Evolutionary conservation across 2,888 invertebrate genomes (phyloP).

Genomic region (Mythimna ferrago): DNA sequence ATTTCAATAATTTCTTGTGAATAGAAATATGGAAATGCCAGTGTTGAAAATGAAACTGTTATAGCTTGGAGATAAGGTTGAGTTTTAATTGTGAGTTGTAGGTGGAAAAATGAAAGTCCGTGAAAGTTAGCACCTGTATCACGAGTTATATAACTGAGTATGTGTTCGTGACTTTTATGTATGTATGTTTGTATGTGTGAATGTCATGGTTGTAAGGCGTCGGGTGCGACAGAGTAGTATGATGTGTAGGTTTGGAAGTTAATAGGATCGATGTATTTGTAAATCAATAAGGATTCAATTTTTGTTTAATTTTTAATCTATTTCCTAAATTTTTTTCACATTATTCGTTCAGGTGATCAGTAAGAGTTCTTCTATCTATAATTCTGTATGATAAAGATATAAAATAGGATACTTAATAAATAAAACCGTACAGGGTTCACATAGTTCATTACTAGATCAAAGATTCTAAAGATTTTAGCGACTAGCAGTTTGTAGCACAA

Average conservation of each 20-base stretch:
- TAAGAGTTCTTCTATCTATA: no score
- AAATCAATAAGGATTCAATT: not conserved
- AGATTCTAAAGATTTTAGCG: not conserved
- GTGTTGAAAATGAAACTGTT: conserved; percentile 27
- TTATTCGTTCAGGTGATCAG: no score
- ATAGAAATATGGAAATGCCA: not conserved
- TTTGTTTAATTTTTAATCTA: not conserved
- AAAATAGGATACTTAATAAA: not conserved
- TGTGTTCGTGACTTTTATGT: conserved; percentile 54
- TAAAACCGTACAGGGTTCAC: not conserved
- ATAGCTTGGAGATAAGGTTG: rapidly evolving
- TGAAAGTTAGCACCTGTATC: conserved; percentile 77
- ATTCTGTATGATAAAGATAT: no score
- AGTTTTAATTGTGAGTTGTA: conserved; percentile 34
- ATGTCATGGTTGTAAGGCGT: conserved; percentile 40
- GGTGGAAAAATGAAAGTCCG: conserved; percentile 79
- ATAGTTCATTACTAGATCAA: not conserved
- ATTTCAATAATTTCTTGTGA: not conserved
- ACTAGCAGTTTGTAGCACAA: conserved; percentile 17
- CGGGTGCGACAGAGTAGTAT: conserved; percentile 7
- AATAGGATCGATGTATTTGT: not conserved
- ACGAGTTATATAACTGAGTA: conserved; percentile 62
- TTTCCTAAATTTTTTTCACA: no score
- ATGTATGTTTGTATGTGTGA: conserved; percentile 45
- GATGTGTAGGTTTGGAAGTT: conserved; percentile 21